phyloP scores from a whole-genome alignment of 2,888 invertebrate species.

The Hemistola chrysoprasaria region DNA sequence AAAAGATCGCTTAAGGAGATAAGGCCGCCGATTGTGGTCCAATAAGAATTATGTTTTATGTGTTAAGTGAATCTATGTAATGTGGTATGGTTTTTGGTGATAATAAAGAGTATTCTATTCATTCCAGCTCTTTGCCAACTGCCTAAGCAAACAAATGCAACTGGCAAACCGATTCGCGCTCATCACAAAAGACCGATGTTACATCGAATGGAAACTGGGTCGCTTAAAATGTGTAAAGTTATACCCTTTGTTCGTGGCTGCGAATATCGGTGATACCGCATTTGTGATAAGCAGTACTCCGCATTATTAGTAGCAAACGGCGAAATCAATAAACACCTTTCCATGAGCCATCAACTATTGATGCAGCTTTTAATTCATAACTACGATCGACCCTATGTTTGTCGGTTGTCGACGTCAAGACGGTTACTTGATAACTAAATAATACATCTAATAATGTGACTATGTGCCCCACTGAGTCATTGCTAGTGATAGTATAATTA shows the following conservation, averaged over 20 bases:
- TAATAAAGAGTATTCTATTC: no score
- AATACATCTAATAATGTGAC: background rate
- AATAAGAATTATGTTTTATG: slow-evolving; percentile 1
- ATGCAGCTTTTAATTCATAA: slow-evolving; percentile 32
- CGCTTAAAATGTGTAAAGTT: slow-evolving; percentile 15
- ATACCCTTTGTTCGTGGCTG: slow-evolving; percentile 10
- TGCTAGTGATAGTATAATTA: background rate
- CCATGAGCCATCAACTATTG: slow-evolving; percentile 47
- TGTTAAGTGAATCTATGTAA: no score
- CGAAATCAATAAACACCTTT: slow-evolving; percentile 58
- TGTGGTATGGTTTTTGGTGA: no score
- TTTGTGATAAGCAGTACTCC: slow-evolving; percentile 26
- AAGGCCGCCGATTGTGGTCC: no score
- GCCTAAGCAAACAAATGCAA: no score
- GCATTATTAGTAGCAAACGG: slow-evolving; percentile 33
- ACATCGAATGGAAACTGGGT: slow-evolving; percentile 20
- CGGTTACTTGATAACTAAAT: slow-evolving; percentile 7
- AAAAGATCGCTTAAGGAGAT: no score
- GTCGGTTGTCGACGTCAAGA: slow-evolving; percentile 22
- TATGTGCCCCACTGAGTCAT: no score
- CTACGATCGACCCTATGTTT: slow-evolving; percentile 28
- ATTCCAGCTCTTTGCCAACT: no score
- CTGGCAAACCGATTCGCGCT: slow-evolving; percentile 10
- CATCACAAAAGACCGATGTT: slow-evolving; percentile 15
- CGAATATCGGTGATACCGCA: slow-evolving; percentile 6